Percentiles rank a stretch among this genome's conserved stretches.
phyloP scores from a whole-genome alignment of 2,888 invertebrate genomes.

The Miltochrista miniata region DNA sequence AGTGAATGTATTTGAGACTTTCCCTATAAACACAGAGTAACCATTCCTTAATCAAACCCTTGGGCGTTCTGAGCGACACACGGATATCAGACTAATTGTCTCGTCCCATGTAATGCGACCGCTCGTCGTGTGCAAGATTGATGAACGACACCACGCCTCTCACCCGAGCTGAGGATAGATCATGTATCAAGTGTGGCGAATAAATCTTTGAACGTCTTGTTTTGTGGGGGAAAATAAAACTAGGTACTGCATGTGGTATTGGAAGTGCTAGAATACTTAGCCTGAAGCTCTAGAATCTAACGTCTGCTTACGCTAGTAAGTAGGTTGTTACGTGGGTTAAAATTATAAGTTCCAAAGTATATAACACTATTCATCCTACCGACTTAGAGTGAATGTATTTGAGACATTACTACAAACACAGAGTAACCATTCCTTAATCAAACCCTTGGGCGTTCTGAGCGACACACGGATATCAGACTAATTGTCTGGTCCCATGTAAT shows the following conservation, averaged over 20 bases:
- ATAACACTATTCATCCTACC: no score
- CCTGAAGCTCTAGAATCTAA: no score
- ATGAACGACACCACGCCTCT: conserved; percentile 32
- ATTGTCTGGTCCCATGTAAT: conserved; percentile 40
- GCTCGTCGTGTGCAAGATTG: conserved; percentile 36
- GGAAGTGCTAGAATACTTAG: no score
- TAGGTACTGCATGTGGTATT: no score
- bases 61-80: conserved; percentile 28
- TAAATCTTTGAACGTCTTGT: conserved; percentile 1
- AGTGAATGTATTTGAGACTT: no score
- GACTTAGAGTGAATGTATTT: no score
- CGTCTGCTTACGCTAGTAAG: no score
- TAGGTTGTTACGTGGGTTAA: no score
- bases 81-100: conserved; percentile 42
- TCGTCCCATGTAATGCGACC: conserved; percentile 38
- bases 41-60: conserved; percentile 20
- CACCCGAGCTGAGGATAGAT: conserved; percentile 29
- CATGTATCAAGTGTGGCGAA: conserved; percentile 27
- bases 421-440: conserved; percentile 19
- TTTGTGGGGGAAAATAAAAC: neutral
- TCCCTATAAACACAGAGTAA: neutral
- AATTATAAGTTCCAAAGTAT: no score
- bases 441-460: conserved; percentile 22
- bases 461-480: conserved; percentile 40
- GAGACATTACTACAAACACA: no score